Conservation (phyloP, 2,113 vertebrate species). For the Donacobius atricapilla region DNA sequence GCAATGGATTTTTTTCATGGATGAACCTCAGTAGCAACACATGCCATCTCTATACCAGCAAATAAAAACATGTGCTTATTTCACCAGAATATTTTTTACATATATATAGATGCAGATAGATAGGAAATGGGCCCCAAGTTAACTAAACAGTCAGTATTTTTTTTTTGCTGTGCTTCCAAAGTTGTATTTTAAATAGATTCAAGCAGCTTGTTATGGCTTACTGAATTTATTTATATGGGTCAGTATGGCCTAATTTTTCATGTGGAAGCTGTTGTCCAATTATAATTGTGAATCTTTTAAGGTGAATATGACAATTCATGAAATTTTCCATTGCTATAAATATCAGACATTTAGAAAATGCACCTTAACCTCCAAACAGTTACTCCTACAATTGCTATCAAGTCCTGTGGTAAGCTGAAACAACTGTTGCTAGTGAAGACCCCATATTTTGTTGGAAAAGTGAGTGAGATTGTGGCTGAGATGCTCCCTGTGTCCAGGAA, state of each 20-base stretch:
- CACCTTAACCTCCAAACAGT: background rate
- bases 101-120: background rate
- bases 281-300: background rate
- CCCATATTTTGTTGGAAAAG: background rate
- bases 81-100: background rate
- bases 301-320: background rate
- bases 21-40: background rate
- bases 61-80: background rate
- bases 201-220: background rate
- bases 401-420: background rate
- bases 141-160: background rate
- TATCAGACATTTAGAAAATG: background rate
- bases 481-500: background rate
- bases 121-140: background rate
- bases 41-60: background rate
- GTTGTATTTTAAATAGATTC: background rate
- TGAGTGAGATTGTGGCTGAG: background rate
- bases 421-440: background rate
- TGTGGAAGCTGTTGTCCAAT: background rate
- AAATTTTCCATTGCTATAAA: background rate
- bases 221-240: conserved; percentile 4
- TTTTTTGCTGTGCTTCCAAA: background rate
- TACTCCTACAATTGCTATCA: background rate
- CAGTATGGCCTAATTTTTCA: background rate
- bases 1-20: background rate